A percentile compares a stretch with the other conserved stretches of the same genome.
Conservation (phyloP, 2,797 vertebrate species). For the Ptychobarbus kaznakovi region DNA sequence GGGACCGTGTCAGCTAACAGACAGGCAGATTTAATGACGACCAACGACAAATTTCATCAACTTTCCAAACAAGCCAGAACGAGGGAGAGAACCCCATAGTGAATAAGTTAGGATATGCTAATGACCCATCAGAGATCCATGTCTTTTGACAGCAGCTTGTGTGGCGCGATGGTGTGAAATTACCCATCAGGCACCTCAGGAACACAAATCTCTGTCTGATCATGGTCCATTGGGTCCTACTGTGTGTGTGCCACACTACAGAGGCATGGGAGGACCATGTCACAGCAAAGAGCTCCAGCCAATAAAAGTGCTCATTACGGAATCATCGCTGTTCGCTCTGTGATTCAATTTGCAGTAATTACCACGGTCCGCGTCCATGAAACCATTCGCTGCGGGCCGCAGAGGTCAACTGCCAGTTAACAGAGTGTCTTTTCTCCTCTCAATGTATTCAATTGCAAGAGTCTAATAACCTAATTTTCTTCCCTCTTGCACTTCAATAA, state of each 20-base stretch:
- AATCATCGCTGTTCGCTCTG: constrained; percentile 88
- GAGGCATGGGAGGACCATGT: constrained; percentile 54
- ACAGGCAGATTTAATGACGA: constrained; percentile 80
- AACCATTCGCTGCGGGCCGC: constrained; percentile 86
- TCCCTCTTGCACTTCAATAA: constrained; percentile 83
- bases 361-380: constrained; percentile 87
- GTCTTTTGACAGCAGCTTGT: constrained; percentile 61
- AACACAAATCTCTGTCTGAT: constrained; percentile 62
- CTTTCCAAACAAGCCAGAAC: constrained; percentile 71
- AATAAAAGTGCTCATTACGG: constrained; percentile 94
- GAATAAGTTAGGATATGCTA: constrained; percentile 63
- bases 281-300: constrained; percentile 80
- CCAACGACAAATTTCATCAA: constrained; percentile 81
- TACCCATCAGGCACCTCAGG: constrained; percentile 63
- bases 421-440: constrained; percentile 86
- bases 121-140: constrained; percentile 63
- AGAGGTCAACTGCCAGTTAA: constrained; percentile 97
- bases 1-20: constrained; percentile 81
- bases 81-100: constrained; percentile 48
- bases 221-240: constrained; percentile 54
- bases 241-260: constrained; percentile 38
- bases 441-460: constrained; percentile 87
- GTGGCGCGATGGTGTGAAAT: constrained; percentile 65
- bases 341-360: constrained; percentile 94
- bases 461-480: constrained; percentile 95